A percentile compares a stretch with the other conserved stretches of the same genome.
phyloP scores from a whole-genome alignment of 2,888 invertebrate genomes.

The Melanostoma mellinum region DNA sequence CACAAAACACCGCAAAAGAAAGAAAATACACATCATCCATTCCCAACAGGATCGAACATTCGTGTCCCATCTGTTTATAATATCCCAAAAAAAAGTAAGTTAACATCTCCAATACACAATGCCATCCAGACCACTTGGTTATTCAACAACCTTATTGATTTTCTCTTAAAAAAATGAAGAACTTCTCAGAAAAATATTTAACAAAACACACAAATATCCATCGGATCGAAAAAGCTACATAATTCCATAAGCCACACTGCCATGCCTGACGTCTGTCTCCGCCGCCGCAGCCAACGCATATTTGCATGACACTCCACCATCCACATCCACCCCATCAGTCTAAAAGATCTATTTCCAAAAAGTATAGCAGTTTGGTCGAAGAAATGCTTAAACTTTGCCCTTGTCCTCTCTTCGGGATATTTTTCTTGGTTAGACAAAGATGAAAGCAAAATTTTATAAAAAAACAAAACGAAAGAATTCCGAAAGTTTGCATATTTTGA shows the following conservation, averaged over 20 bases:
- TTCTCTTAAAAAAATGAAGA: conserved; percentile 19
- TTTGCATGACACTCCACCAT: conserved; percentile 57
- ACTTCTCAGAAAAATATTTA: background rate
- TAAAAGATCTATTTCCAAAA: conserved; percentile 39
- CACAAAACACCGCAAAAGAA: conserved; percentile 21
- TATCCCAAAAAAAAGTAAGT: conserved; percentile 43
- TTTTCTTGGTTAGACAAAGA: conserved; percentile 4
- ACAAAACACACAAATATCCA: conserved; percentile 38
- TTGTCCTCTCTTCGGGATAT: conserved; percentile 18
- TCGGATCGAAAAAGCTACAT: conserved; percentile 65
- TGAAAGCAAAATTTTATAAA: conserved; percentile 24
- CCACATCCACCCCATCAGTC: conserved; percentile 33
- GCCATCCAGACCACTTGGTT: conserved; percentile 50
- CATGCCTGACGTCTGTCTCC: background rate
- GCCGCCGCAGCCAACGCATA: conserved; percentile 18
- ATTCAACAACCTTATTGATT: conserved; percentile 70
- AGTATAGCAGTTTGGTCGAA: conserved; percentile 37
- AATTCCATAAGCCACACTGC: conserved; percentile 68
- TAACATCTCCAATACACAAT: conserved; percentile 40
- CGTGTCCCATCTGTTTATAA: conserved; percentile 58
- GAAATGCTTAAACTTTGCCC: conserved; percentile 68
- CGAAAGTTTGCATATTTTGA: conserved; percentile 34
- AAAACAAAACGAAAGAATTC: conserved; percentile 34
- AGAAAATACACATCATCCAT: conserved; percentile 7
- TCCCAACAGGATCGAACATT: conserved; percentile 19